These are phyloP conservation scores for Styela plicata DNA, from an alignment of 23 tunicate species.

Conservation along the genomic window DNA sequence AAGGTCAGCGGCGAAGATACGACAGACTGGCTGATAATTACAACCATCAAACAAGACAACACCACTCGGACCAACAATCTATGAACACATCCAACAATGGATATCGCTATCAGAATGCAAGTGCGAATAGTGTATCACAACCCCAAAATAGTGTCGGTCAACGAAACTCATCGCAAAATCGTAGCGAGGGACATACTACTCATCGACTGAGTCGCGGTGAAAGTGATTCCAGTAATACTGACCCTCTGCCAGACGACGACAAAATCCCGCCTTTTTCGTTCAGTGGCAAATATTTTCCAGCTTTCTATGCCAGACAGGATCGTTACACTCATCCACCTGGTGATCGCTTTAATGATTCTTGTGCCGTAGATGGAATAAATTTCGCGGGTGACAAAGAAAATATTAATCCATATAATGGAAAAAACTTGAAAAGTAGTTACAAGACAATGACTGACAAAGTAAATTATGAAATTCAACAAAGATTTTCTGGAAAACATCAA, in stretches of 20 bases:
- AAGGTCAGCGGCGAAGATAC: background rate
- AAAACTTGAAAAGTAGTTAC: background rate
- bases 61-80: background rate
- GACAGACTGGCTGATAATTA: background rate
- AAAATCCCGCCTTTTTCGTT: background rate
- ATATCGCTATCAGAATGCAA: background rate
- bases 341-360: background rate
- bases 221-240: background rate
- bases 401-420: background rate
- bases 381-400: background rate
- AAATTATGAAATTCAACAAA: background rate
- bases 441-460: conserved; percentile 1
- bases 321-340: background rate
- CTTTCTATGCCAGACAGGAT: background rate
- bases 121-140: background rate
- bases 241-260: background rate
- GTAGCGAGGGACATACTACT: background rate
- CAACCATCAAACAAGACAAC: background rate
- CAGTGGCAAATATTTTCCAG: background rate
- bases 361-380: background rate
- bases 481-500: background rate
- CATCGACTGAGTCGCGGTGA: background rate
- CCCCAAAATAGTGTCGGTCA: background rate
- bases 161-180: background rate
- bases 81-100: background rate